Evolutionary conservation across 2,113 vertebrate species (phyloP).

Genomic region (Ophthalmolycus amberensis): DNA sequence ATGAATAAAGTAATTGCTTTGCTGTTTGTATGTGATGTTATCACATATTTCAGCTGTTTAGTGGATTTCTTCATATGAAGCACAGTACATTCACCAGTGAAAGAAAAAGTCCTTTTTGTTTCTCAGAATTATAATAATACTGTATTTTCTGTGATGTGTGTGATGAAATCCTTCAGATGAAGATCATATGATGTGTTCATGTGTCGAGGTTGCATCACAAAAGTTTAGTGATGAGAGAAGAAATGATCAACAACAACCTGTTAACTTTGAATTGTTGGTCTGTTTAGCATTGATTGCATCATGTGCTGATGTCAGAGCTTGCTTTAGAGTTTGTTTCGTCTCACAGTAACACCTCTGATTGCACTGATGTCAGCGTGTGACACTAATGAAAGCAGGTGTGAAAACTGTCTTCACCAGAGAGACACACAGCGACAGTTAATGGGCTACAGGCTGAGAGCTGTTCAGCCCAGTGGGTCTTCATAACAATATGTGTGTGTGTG

Average conservation of each 20-base stretch:
- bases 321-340: not conserved
- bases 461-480: too few relatives aligned
- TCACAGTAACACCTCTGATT: not conserved
- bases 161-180: not conserved
- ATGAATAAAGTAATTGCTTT: too few relatives aligned
- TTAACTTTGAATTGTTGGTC: not conserved
- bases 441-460: not conserved
- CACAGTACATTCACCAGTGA: too few relatives aligned
- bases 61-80: too few relatives aligned
- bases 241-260: not conserved
- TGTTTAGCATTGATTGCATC: not conserved
- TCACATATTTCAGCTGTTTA: too few relatives aligned
- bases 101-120: too few relatives aligned
- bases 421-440: not conserved
- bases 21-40: too few relatives aligned
- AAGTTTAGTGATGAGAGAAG: not conserved
- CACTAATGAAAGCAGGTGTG: conserved; percentile 19
- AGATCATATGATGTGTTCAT: not conserved
- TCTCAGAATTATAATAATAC: too few relatives aligned
- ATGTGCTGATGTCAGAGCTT: not conserved
- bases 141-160: not conserved
- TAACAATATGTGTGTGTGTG: too few relatives aligned
- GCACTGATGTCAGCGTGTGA: not conserved
- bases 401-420: not conserved
- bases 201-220: not conserved